A percentile compares a stretch with the other conserved stretches of the same genome.
phyloP scores from a whole-genome alignment of 2,888 invertebrate species.

The Poecilobothrus nobilitatus region DNA sequence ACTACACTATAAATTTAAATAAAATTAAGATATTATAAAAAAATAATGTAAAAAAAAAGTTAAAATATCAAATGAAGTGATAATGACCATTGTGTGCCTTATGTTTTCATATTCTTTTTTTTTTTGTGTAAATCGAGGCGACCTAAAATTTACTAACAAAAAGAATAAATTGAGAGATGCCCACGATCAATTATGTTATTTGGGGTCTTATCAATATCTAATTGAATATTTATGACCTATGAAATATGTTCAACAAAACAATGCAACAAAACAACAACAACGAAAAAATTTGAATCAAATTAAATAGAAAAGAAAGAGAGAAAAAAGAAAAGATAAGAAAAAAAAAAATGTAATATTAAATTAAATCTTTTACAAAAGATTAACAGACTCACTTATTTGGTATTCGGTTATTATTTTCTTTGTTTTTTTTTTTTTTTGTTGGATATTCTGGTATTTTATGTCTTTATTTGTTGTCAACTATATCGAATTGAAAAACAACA shows the following conservation, averaged over 20 bases:
- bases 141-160: background rate
- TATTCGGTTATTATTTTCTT: background rate
- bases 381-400: slow-evolving; percentile 3
- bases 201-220: slow-evolving; percentile 1
- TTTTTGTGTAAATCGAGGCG: background rate
- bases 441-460: too few species aligned
- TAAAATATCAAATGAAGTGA: background rate
- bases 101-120: background rate
- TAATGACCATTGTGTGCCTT: background rate
- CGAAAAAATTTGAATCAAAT: too few species aligned
- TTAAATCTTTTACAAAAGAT: background rate
- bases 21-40: too few species aligned
- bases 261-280: background rate
- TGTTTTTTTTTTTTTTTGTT: background rate
- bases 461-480: background rate
- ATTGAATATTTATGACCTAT: slow-evolving; percentile 6
- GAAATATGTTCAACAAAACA: slow-evolving; percentile 6
- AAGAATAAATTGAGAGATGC: slow-evolving; percentile 6
- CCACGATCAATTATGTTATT: slow-evolving; percentile 6
- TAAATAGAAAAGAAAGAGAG: background rate
- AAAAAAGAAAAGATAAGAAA: background rate
- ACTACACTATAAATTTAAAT: too few species aligned
- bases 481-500: background rate
- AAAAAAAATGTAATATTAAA: background rate
- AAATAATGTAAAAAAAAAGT: background rate